Evolutionary conservation across 2,888 invertebrate genomes (phyloP), one percentile per base, ranked within the genome.

Genomic region (Ichneumon xanthorius): DNA sequence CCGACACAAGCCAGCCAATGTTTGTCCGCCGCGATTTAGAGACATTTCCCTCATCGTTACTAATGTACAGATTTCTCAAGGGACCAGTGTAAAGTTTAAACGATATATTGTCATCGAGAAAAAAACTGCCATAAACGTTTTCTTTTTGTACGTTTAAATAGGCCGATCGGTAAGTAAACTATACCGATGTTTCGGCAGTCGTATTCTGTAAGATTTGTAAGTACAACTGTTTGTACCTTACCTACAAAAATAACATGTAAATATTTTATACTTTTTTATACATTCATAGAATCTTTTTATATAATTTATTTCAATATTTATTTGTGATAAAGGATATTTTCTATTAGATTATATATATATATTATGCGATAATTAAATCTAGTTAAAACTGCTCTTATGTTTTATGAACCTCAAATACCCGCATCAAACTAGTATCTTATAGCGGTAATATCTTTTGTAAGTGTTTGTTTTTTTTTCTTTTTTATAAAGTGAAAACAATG

Each of bases 271-370:
- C 26, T 48, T 40, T 37, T 7, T 55, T 26, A 63, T 75, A 73
- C n/a, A 68, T 6, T 40, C 55, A 68, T 26, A 75, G 50, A 33
- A 26, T 48, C n/a, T 70, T 81, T 79, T 79, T 30, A 55, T 68
- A 37, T 70, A 75, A 85, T 82, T 82, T 78, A 76, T 82, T 70
- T 79, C 45, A 48, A 82, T 81, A 85, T 84, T 84, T 84, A 80
- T 83, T 82, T 80, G 76, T 79, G 76, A 82, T 79, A 76, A 82
- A 76, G 79, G 71, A 82, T 80, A 82, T 82, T 80, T 85, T 82
- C 50, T 85, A 79, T 72, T 33, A 19, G 16, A 33, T 63, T 7
- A 72, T 80, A 72, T 7, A 72, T 80, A 72, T 71, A 37, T 80
- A 67, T 61, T 30, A 30, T 63, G 63, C 33, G n/a, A 63, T 63